Percentiles rank a stretch among this genome's conserved stretches.
Evolutionary conservation across 1,140 invertebrate species (phyloP).

Genomic region (Pygmarrhopalites habei): DNA sequence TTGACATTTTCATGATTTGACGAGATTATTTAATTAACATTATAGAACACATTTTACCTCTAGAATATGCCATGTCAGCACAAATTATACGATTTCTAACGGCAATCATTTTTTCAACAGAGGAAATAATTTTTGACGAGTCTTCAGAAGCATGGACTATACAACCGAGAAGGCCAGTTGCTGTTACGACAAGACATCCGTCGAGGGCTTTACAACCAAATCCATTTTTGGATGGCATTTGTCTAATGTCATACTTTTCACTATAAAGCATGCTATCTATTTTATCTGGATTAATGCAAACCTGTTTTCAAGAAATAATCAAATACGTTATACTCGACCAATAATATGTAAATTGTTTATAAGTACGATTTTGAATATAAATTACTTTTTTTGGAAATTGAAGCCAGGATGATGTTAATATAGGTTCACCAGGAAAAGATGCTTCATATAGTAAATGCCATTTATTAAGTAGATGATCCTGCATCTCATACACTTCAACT

Average conservation of each 20-base stretch:
- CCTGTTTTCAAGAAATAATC: too few relatives aligned
- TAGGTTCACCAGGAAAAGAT: conserved; percentile 65
- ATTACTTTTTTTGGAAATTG: conserved; percentile 29
- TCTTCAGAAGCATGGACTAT: conserved; percentile 45
- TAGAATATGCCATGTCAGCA: conserved; percentile 33
- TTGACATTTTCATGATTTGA: too few relatives aligned
- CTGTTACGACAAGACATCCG: conserved; percentile 72
- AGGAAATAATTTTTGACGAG: conserved; percentile 16
- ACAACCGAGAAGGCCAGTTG: conserved; percentile 71
- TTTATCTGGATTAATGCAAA: conserved; percentile 60
- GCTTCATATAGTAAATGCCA: conserved; percentile 51
- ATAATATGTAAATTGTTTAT: too few relatives aligned
- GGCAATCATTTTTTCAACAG: conserved; percentile 30
- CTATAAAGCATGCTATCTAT: conserved; percentile 70
- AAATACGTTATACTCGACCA: too few relatives aligned
- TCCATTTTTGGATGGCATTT: conserved; percentile 67
- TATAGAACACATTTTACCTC: conserved; percentile 19
- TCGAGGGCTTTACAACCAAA: conserved; percentile 75
- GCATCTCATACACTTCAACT: conserved; percentile 67
- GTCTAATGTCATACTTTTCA: conserved; percentile 73
- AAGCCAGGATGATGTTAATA: conserved; percentile 48
- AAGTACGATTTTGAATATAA: too few relatives aligned
- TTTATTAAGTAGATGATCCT: conserved; percentile 72
- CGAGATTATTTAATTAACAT: neutral
- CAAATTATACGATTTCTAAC: conserved; percentile 28